phyloP scores from a whole-genome alignment of 2,888 invertebrate species.

The Himalopsyche tibetana region DNA sequence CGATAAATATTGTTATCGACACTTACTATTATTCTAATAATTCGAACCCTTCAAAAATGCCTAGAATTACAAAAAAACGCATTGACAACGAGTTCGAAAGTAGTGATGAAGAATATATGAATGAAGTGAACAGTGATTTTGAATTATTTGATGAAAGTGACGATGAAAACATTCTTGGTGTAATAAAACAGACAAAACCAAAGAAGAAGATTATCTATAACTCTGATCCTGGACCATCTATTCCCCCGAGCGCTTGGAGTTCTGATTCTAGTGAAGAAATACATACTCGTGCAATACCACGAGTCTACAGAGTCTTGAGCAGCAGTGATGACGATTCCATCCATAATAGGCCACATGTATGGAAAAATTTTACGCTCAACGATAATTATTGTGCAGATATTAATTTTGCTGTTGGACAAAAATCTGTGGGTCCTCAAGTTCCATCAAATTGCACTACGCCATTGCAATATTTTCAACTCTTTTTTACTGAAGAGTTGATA shows the following conservation, averaged over 20 bases:
- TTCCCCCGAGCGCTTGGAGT: too few species aligned
- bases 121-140: conserved; percentile 17
- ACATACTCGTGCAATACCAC: background rate
- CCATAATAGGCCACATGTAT: conserved; percentile 8
- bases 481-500: background rate
- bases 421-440: background rate
- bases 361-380: background rate
- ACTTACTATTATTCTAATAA: background rate
- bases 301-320: conserved; percentile 13
- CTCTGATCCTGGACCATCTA: too few species aligned
- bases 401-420: background rate
- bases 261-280: background rate
- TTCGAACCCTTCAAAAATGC: conserved; percentile 1
- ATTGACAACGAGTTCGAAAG: background rate
- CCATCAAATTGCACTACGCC: conserved; percentile 64
- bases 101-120: conserved; percentile 24
- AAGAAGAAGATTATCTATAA: too few species aligned
- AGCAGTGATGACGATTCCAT: conserved; percentile 13
- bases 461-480: conserved; percentile 62
- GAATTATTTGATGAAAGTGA: conserved; percentile 24
- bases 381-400: background rate
- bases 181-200: background rate
- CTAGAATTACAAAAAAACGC: background rate
- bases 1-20: background rate
- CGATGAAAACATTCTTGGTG: background rate